Conservation (phyloP, 1,140 invertebrate species). For the Aphelenchoides fujianensis region DNA sequence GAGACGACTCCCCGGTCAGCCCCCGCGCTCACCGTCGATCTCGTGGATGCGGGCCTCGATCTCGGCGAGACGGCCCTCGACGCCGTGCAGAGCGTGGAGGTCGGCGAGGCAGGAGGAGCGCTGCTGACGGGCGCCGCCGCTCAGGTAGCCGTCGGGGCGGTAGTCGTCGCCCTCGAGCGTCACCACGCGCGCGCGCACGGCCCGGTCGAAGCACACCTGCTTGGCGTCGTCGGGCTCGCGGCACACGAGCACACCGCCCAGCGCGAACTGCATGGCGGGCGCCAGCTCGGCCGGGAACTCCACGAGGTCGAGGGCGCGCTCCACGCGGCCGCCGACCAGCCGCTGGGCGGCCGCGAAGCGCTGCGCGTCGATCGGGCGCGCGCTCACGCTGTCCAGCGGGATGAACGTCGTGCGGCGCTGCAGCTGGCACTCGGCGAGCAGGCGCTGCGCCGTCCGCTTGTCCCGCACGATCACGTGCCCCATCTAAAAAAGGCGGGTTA, state of each 20-base stretch:
- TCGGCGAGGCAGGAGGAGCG: neutral
- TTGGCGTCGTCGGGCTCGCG: slow-evolving; percentile 76
- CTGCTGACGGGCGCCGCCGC: slow-evolving; percentile 71
- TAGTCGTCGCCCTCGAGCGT: slow-evolving; percentile 87
- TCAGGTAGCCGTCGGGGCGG: slow-evolving; percentile 81
- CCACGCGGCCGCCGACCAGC: slow-evolving; percentile 69
- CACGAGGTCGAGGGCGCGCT: slow-evolving; percentile 77
- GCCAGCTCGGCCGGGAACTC: slow-evolving; percentile 72
- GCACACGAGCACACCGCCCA: slow-evolving; percentile 80
- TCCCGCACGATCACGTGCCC: neutral
- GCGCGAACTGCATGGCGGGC: slow-evolving; percentile 81
- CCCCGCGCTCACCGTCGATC: slow-evolving; percentile 3
- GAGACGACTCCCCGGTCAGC: neutral
- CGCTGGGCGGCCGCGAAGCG: slow-evolving; percentile 20
- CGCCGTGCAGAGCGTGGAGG: slow-evolving; percentile 16
- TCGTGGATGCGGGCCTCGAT: slow-evolving; percentile 30
- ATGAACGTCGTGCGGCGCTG: slow-evolving; percentile 74
- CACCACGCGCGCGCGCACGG: slow-evolving; percentile 75
- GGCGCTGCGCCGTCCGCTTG: slow-evolving; percentile 6
- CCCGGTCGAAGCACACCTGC: slow-evolving; percentile 73
- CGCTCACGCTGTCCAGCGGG: slow-evolving; percentile 83
- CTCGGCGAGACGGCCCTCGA: slow-evolving; percentile 23
- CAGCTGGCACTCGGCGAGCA: neutral
- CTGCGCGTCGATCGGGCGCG: slow-evolving; percentile 4
- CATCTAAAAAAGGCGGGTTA: slow-evolving; percentile 12